These are phyloP conservation scores for Caerostris darwini DNA, from an alignment of 1,140 invertebrate genomes.

Conservation along the genomic window DNA sequence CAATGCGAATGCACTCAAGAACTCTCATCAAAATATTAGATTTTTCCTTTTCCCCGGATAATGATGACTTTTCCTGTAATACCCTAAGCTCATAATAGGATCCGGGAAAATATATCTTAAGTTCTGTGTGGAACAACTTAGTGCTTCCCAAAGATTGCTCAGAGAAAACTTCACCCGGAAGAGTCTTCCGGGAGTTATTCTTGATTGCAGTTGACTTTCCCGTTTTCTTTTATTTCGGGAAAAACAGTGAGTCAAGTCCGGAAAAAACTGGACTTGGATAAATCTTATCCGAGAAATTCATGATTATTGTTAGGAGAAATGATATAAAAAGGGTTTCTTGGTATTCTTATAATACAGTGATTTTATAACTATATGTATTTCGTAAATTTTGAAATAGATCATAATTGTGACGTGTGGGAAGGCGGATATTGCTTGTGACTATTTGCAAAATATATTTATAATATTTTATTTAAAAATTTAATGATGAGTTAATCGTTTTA, in stretches of 20 bases:
- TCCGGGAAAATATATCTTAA: constrained; percentile 43
- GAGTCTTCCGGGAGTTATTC: constrained; percentile 41
- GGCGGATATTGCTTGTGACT: too few relatives aligned
- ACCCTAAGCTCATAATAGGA: constrained; percentile 42
- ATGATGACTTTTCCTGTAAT: constrained; percentile 54
- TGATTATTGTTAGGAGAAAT: too few relatives aligned
- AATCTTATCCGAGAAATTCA: too few relatives aligned
- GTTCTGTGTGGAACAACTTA: not conserved
- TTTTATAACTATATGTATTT: too few relatives aligned
- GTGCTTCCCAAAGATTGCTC: not conserved
- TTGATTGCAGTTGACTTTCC: constrained; percentile 56
- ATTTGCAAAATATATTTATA: too few relatives aligned
- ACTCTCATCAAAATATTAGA: constrained; percentile 44
- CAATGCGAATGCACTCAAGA: constrained; percentile 11
- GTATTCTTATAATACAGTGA: too few relatives aligned
- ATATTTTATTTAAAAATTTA: too few relatives aligned
- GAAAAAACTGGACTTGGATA: not conserved
- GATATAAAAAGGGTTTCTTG: too few relatives aligned
- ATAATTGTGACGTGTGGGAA: too few relatives aligned
- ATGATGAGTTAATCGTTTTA: too few relatives aligned
- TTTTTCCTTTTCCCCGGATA: constrained; percentile 45
- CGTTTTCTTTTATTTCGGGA: not conserved
- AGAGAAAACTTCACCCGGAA: constrained; percentile 35
- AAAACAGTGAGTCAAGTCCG: not conserved
- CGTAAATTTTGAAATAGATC: too few relatives aligned